These are phyloP conservation scores for Theocolax elegans DNA, from an alignment of 1,140 invertebrate genomes.

Conservation along the genomic window DNA sequence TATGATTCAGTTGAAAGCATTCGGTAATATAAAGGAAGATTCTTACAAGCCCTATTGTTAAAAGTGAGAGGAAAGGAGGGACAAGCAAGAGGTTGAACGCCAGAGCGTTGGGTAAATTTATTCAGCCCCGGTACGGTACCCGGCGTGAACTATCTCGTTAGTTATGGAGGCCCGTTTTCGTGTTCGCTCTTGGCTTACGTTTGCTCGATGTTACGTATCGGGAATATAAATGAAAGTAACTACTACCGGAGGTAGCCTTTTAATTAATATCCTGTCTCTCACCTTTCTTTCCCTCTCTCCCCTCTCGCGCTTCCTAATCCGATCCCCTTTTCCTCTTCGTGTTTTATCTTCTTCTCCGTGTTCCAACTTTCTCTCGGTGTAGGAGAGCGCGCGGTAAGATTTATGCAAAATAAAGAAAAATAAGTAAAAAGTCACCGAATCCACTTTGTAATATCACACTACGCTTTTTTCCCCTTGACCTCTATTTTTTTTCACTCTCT, in stretches of 20 bases:
- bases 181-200: slow-evolving; percentile 9
- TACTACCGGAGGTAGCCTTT: slow-evolving; percentile 5
- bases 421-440: neutral
- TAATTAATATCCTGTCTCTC: slow-evolving; percentile 26
- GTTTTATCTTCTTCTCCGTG: neutral
- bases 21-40: neutral
- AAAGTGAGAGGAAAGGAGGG: neutral
- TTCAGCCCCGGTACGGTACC: slow-evolving; percentile 10
- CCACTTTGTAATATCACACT: slow-evolving; percentile 8
- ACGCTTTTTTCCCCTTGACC: neutral
- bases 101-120: slow-evolving; percentile 25
- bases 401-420: too few relatives aligned
- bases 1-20: slow-evolving; percentile 1
- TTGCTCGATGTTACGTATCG: slow-evolving; percentile 33
- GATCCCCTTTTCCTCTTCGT: neutral
- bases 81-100: neutral
- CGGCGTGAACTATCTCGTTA: slow-evolving; percentile 34
- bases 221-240: slow-evolving; percentile 39
- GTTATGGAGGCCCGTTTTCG: slow-evolving; percentile 23
- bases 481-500: neutral
- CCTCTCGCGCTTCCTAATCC: neutral
- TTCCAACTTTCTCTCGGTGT: neutral
- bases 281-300: neutral
- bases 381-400: slow-evolving; percentile 6
- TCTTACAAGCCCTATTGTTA: too few relatives aligned